Evolutionary conservation across 2,888 invertebrate species (phyloP).

Genomic region (Monochamus alternatus): DNA sequence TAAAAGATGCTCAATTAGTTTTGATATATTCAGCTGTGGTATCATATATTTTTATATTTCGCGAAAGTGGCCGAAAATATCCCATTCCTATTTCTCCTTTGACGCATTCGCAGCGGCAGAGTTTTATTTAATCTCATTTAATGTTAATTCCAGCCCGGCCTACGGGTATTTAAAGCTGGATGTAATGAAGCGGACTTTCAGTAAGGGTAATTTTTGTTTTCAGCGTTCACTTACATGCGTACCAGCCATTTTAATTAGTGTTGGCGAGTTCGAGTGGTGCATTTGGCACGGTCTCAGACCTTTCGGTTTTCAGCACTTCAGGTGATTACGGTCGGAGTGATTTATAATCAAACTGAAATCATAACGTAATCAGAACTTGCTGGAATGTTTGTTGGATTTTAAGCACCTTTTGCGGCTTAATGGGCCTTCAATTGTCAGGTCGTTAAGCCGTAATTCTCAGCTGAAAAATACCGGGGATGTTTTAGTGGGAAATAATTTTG

Average conservation of each 20-base stretch:
- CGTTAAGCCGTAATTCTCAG: too few relatives aligned
- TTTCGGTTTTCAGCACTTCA: conserved; percentile 52
- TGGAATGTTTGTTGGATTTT: conserved; percentile 33
- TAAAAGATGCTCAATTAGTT: too few relatives aligned
- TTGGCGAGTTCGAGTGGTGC: conserved; percentile 51
- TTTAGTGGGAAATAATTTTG: background rate
- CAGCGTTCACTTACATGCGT: conserved; percentile 56
- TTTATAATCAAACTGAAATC: conserved; percentile 41
- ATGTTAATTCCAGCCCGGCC: conserved; percentile 17
- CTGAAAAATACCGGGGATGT: too few relatives aligned
- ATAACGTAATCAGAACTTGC: conserved; percentile 25
- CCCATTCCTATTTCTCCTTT: background rate
- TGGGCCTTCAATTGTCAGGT: background rate
- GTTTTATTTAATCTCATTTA: conserved; percentile 9
- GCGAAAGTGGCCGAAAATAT: background rate
- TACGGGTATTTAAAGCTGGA: conserved; percentile 33
- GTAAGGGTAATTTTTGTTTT: conserved; percentile 52
- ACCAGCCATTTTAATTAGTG: conserved; percentile 59
- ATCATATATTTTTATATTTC: conserved; percentile 3
- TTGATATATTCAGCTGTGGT: background rate
- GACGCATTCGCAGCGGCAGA: background rate
- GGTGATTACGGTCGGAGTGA: conserved; percentile 43
- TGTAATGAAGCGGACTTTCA: conserved; percentile 52
- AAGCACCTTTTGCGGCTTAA: background rate
- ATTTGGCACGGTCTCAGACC: conserved; percentile 57